Conservation (phyloP, 2,888 invertebrate genomes). For the Andrena marginata region DNA sequence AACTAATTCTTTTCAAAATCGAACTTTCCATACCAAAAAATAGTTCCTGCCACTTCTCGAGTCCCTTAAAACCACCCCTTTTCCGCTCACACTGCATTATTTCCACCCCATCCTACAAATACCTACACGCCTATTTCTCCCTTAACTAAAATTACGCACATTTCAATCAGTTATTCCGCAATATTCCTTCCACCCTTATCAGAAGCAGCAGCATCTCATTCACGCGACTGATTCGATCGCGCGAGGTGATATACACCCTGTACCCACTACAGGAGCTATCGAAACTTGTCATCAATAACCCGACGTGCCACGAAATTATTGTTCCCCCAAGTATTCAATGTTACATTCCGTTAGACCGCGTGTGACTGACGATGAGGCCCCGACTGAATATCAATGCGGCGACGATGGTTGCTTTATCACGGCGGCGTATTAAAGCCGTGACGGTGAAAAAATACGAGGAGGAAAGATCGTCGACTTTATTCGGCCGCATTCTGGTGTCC, state of each 20-base stretch:
- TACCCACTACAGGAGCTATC: background rate
- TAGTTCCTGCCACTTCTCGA: no score
- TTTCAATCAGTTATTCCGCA: background rate
- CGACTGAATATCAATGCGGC: background rate
- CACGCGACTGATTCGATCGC: conserved; percentile 17
- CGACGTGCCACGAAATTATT: conserved; percentile 32
- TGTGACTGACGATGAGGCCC: background rate
- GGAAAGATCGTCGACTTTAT: conserved; percentile 29
- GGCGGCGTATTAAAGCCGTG: background rate
- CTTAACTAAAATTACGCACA: background rate
- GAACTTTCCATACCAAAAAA: no score
- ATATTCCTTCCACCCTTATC: background rate
- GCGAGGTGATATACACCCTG: background rate
- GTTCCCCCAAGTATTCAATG: conserved; percentile 23
- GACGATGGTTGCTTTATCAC: background rate
- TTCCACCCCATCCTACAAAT: no score
- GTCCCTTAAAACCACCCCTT: no score
- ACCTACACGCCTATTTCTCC: no score
- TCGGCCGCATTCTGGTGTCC: conserved; percentile 34
- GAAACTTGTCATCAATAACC: conserved; percentile 38
- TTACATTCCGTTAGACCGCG: conserved; percentile 18
- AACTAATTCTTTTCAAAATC: no score
- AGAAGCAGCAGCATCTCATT: background rate
- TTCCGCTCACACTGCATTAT: no score
- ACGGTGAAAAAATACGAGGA: conserved; percentile 4